Evolutionary conservation across 2,797 vertebrate genomes (phyloP), one percentile per base, ranked within the genome.

Genomic region (Chelon auratus): DNA sequence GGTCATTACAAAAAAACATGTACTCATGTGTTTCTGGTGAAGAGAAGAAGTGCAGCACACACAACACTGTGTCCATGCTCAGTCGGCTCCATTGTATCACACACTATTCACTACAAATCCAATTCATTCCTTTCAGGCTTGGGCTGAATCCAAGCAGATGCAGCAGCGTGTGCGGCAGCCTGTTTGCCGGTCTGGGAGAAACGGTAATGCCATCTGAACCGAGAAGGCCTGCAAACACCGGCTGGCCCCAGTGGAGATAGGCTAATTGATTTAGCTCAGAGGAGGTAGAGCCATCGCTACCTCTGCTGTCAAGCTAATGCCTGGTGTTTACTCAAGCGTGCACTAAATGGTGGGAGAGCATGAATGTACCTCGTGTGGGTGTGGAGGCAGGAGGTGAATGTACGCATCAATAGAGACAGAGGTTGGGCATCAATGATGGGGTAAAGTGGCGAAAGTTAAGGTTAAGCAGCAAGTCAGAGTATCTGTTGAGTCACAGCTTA

Each of bases 231-330:
- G 68, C 57, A 58, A 72, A 76, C 45, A 48, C 54, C 0, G 53
- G 18, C 75, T 22, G 55, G 65, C 82, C 81, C 80, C 63, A n/a
- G 58, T 70, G 77, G 81, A 88, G 75, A 82, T 51, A 52, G 58
- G 59, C 78, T 87, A 91, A 87, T 87, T 87, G 87, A 87, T 83
- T 92, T 87, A 88, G 72, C 75, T 79, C 52, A 30, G 63, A 79
- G 69, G 69, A 82, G 81, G 65, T 43, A 84, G 68, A 87, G 75
- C 68, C 80, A 78, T 53, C 12, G 43, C 59, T 80, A 55, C 70
- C 71, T 78, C 76, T 17, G 48, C 87, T 86, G 73, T 86, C 79
- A 84, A 22, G 76, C 66, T 80, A 83, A 82, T 81, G 79, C 77
- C 78, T 77, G 63, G 33, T 82, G 81, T 83, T 87, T 78, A 77